phyloP scores from a whole-genome alignment of 2,113 vertebrate species.

The Cyanocitta stelleri region DNA sequence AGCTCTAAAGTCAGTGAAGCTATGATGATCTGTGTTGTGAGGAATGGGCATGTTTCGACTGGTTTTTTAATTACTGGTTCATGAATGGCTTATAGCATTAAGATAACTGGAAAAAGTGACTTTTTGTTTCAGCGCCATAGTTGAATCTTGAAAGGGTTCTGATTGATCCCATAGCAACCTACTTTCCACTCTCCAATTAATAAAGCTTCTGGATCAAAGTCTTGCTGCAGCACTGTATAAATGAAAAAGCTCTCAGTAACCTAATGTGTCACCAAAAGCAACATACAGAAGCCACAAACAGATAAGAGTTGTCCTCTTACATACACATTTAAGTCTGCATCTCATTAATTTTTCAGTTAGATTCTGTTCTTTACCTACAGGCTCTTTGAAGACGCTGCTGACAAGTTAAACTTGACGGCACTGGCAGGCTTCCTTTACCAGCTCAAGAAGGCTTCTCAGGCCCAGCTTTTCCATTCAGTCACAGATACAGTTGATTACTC shows the following conservation, averaged over 20 bases:
- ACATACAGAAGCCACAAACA: neutral
- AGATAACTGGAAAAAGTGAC: neutral
- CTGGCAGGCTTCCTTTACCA: constrained; percentile 92
- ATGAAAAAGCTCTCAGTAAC: neutral
- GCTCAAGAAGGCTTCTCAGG: constrained; percentile 91
- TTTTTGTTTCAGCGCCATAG: neutral
- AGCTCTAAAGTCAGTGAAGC: neutral
- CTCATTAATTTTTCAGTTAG: neutral
- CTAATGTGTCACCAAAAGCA: neutral
- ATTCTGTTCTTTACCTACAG: constrained; percentile 66
- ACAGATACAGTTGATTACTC: constrained; percentile 91
- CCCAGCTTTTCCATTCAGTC: constrained; percentile 91
- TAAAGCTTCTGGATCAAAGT: neutral
- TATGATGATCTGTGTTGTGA: neutral
- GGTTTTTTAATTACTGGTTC: neutral
- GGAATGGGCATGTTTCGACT: neutral
- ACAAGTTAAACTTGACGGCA: constrained; percentile 87
- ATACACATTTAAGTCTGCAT: neutral
- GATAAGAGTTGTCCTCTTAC: neutral
- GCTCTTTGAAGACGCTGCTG: constrained; percentile 91
- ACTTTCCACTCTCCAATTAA: neutral
- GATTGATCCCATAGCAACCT: neutral
- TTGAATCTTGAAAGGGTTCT: neutral
- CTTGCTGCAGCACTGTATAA: neutral
- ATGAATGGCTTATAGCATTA: neutral